Base-by-base conservation (phyloP, 1,140 invertebrate genomes). In the Heterodera schachtii region DNA sequence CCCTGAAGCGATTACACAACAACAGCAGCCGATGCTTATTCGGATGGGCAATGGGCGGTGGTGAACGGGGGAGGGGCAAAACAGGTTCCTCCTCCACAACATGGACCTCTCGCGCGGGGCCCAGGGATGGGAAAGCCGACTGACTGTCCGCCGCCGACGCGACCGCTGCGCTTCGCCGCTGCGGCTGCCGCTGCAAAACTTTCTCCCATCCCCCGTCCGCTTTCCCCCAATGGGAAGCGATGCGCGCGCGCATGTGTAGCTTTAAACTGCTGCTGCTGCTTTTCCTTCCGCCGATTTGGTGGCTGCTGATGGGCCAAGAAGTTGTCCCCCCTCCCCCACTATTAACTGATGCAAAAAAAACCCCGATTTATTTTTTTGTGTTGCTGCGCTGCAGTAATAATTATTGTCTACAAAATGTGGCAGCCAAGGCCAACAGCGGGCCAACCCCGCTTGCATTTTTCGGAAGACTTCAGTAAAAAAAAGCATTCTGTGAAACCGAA, bases 1-100 rank as follows among this genome's bases (percentile, higher is more conserved):
- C 57, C 57, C 57, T 64, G 57, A 64, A 64, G 57, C 57, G 57
- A 64, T 64, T 64, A 64, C 57, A 64, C 57, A 64, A 64, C 57
- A 64, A 64, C 57, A 19, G 13, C 57, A 16, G 16, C 57, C 16
- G 11, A 5, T 64, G 57, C 57, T 64, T 64, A 64, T 19, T 64
- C 57, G 57, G 57, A 64, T 13, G 57, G 57, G 16, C 57, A 52
- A 52, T 8, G 6, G 49, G 49, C 49, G 6, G 6, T 52, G 49
- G 6, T 52, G 49, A 6, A 8, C 6, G 49, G 49, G 49, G 49
- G 6, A 2, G 11, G 49, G 49, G 6, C 49, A 52, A 19, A 64
- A 64, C 57, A 64, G 57, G 57, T 64, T 64, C 19, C 57, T 5
- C 16, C 19, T 19, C 16, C 57, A 5, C 57, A 31, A 31, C 31